These are phyloP conservation scores for Hippocampus mohnikei DNA, from an alignment of 2,113 vertebrate genomes.

Conservation along the genomic window DNA sequence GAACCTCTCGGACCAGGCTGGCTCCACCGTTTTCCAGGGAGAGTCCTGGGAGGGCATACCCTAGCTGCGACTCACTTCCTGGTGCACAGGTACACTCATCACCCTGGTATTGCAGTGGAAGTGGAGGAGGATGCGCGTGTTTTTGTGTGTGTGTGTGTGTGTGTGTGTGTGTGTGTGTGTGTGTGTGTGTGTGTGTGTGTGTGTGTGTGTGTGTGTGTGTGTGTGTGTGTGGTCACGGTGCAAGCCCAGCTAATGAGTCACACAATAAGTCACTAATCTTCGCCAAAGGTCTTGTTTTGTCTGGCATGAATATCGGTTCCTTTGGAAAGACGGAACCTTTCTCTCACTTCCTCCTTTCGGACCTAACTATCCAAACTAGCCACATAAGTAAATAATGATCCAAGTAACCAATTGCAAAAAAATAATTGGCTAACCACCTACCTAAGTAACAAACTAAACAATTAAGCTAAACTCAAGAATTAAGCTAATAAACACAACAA, in stretches of 20 bases:
- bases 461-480: too few relatives aligned
- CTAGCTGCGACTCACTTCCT: slow-evolving; percentile 38
- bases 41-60: slow-evolving; percentile 39
- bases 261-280: slow-evolving; percentile 40
- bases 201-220: not conserved
- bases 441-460: too few relatives aligned
- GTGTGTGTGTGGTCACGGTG: slow-evolving; percentile 3
- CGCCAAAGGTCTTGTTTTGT: slow-evolving; percentile 34
- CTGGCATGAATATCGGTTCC: slow-evolving; percentile 22
- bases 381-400: too few relatives aligned
- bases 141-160: not conserved
- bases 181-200: not conserved
- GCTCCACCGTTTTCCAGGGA: slow-evolving; percentile 41
- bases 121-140: slow-evolving; percentile 2
- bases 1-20: slow-evolving; percentile 27
- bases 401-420: too few relatives aligned
- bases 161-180: not conserved
- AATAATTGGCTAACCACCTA: too few relatives aligned
- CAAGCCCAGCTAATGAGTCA: slow-evolving; percentile 44
- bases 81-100: slow-evolving; percentile 47
- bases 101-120: slow-evolving; percentile 40
- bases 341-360: not conserved
- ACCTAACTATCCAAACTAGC: too few relatives aligned
- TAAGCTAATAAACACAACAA: too few relatives aligned
- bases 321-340: slow-evolving; percentile 4